A percentile compares a stretch with the other conserved stretches of the same genome.
These are phyloP conservation scores for Octodonta nipae DNA, from an alignment of 2,888 invertebrate genomes.

Conservation along the genomic window DNA sequence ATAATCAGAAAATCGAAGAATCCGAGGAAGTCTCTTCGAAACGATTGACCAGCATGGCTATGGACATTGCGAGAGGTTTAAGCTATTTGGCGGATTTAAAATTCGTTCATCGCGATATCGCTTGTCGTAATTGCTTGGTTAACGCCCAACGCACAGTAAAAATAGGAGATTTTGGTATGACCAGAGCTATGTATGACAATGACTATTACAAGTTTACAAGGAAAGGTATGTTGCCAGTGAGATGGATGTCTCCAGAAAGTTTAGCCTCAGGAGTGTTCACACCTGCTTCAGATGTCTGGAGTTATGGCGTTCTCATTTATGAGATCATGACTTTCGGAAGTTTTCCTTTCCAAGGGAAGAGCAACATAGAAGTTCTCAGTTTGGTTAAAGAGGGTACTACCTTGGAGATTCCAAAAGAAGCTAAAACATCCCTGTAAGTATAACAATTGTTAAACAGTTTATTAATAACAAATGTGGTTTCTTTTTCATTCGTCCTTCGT, in stretches of 20 bases:
- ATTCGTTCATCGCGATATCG: slow-evolving; percentile 82
- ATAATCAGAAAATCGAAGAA: slow-evolving; percentile 42
- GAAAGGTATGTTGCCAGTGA: slow-evolving; percentile 33
- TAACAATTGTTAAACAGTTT: slow-evolving; percentile 3
- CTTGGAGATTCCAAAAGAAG: slow-evolving; percentile 59
- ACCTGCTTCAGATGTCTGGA: slow-evolving; percentile 80
- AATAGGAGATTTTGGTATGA: slow-evolving; percentile 91
- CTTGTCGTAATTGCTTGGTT: slow-evolving; percentile 56
- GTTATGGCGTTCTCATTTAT: slow-evolving; percentile 74
- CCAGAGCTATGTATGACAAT: slow-evolving; percentile 71
- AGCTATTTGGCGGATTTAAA: slow-evolving; percentile 71
- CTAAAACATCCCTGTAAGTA: slow-evolving; percentile 69
- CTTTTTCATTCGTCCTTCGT: too few relatives aligned
- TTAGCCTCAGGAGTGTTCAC: slow-evolving; percentile 71
- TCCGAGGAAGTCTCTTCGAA: slow-evolving; percentile 67
- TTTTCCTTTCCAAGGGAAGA: slow-evolving; percentile 77
- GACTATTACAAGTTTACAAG: slow-evolving; percentile 83
- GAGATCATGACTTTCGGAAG: slow-evolving; percentile 85
- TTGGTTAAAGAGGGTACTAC: slow-evolving; percentile 65
- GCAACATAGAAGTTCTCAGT: slow-evolving; percentile 71
- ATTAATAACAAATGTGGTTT: not conserved
- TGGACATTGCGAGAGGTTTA: slow-evolving; percentile 74
- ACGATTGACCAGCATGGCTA: slow-evolving; percentile 72
- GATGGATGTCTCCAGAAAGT: slow-evolving; percentile 87
- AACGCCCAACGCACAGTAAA: slow-evolving; percentile 55